phyloP scores from a whole-genome alignment of 1,140 invertebrate genomes.

The Dysdera silvatica region DNA sequence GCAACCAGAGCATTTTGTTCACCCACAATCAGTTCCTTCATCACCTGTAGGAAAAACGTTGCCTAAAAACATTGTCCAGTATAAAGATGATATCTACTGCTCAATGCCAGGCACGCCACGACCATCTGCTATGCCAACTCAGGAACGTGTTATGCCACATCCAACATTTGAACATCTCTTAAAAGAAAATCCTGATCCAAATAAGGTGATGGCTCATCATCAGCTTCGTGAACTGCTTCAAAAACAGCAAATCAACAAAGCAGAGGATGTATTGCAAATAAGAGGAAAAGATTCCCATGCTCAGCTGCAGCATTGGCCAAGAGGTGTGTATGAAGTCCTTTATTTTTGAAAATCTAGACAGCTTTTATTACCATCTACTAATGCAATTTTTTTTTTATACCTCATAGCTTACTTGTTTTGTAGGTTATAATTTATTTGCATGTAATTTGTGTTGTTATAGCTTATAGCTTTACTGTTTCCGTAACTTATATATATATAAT shows the following conservation, averaged over 20 bases:
- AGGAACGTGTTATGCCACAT: slow-evolving; percentile 1
- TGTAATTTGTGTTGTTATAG: too few species aligned
- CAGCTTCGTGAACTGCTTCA: slow-evolving; percentile 23
- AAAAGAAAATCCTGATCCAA: slow-evolving; percentile 1
- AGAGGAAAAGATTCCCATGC: too few species aligned
- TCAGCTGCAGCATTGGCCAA: too few species aligned
- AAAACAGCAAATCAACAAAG: slow-evolving; percentile 11
- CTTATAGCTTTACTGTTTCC: too few species aligned
- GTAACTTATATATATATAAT: too few species aligned
- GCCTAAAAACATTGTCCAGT: slow-evolving; percentile 11
- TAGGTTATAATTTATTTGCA: too few species aligned
- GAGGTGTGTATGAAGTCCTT: too few species aligned
- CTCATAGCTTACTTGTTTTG: too few species aligned
- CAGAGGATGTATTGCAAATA: too few species aligned
- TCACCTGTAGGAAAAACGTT: slow-evolving; percentile 9
- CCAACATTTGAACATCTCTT: slow-evolving; percentile 19
- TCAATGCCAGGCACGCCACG: not conserved
- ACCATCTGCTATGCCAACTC: not conserved
- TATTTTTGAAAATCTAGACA: too few species aligned
- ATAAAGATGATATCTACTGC: not conserved
- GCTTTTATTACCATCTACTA: too few species aligned
- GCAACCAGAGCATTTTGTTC: slow-evolving; percentile 21
- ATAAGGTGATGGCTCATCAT: slow-evolving; percentile 8
- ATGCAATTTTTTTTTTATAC: too few species aligned
- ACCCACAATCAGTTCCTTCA: not conserved